Percentiles rank a stretch among this genome's conserved stretches.
Conservation (phyloP, 2,797 vertebrate genomes). For the Poeciliopsis presidionis region DNA sequence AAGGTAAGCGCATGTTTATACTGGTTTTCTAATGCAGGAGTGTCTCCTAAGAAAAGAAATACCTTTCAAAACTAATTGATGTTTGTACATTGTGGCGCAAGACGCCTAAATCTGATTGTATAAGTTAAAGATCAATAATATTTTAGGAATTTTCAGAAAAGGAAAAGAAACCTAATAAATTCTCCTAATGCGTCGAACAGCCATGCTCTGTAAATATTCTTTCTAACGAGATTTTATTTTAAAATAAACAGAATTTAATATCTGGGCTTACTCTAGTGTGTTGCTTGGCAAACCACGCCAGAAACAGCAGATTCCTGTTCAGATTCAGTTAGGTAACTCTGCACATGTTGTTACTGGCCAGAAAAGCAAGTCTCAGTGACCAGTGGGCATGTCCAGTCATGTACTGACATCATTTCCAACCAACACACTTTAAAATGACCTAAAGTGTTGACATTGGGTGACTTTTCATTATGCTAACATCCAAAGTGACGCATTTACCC, state of each 20-base stretch:
- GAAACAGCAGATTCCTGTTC: constrained; percentile 1
- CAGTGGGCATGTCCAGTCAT: neutral
- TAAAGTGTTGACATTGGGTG: neutral
- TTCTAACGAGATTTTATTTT: constrained; percentile 5
- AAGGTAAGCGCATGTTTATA: constrained; percentile 63
- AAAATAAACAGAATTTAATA: constrained; percentile 16
- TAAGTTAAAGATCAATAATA: neutral
- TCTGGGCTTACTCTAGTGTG: neutral
- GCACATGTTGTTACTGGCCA: neutral
- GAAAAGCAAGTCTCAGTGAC: constrained; percentile 1
- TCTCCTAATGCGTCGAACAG: neutral
- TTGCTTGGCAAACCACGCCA: constrained; percentile 17
- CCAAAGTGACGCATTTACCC: neutral
- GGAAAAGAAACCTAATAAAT: neutral
- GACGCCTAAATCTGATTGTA: neutral
- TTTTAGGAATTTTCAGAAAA: neutral
- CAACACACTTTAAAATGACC: neutral
- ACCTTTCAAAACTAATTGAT: neutral
- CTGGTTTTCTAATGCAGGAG: neutral
- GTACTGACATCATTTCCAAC: neutral
- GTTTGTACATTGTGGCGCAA: neutral
- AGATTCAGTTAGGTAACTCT: neutral
- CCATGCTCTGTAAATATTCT: neutral
- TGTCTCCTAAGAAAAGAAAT: neutral
- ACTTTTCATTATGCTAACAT: neutral